These are phyloP conservation scores for Babylonia areolata DNA, from an alignment of 1,140 invertebrate species.

Conservation along the genomic window DNA sequence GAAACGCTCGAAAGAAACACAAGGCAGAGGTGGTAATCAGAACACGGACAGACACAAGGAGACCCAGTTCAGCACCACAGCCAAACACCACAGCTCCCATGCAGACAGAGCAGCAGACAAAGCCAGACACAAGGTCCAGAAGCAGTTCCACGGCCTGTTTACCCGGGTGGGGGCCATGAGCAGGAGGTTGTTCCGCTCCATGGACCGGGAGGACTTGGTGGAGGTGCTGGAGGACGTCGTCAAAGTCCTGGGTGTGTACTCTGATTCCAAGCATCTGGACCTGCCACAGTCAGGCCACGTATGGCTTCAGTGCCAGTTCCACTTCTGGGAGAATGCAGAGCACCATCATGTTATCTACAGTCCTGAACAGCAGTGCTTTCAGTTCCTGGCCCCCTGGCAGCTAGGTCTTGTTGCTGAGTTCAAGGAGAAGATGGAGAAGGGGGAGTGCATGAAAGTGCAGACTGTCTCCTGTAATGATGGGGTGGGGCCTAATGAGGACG, in stretches of 20 bases:
- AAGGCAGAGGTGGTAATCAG: background rate
- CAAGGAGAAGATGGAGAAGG: background rate
- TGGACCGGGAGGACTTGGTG: background rate
- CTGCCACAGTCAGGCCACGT: background rate
- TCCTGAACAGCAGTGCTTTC: background rate
- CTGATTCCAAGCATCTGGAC: background rate
- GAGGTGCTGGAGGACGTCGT: background rate
- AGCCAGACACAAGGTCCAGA: background rate
- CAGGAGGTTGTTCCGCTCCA: background rate
- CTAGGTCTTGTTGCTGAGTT: background rate
- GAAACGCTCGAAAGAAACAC: background rate
- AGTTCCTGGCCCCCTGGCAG: constrained; percentile 23
- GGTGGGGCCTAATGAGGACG: background rate
- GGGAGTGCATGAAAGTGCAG: background rate
- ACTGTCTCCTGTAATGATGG: background rate
- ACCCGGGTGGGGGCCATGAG: background rate
- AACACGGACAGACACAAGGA: background rate
- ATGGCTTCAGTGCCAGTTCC: constrained; percentile 13
- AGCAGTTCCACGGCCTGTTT: constrained; percentile 5
- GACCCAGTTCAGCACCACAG: constrained; percentile 10
- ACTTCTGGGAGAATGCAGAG: background rate
- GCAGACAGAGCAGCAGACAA: background rate
- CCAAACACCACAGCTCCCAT: constrained; percentile 15
- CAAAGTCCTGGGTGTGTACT: background rate
- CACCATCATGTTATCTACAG: background rate